These are phyloP conservation scores for Villa cingulata DNA, from an alignment of 2,888 invertebrate genomes.

Conservation along the genomic window DNA sequence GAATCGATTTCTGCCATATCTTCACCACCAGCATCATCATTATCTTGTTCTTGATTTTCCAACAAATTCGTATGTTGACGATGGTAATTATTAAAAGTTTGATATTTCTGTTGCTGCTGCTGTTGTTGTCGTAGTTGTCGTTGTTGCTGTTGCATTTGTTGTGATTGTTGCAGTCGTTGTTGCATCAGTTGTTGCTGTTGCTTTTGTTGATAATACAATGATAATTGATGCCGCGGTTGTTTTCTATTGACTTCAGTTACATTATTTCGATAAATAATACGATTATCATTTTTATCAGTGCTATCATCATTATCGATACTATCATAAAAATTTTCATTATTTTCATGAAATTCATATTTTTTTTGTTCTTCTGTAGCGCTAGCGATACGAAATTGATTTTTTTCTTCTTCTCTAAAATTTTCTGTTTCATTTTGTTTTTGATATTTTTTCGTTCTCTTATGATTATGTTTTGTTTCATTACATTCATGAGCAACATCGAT, in stretches of 20 bases:
- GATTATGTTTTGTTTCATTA: no score
- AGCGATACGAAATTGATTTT: no score
- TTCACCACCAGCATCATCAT: conserved; percentile 13
- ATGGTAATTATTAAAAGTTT: no score
- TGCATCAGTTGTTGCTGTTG: neutral
- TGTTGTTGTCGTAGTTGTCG: neutral
- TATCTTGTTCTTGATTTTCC: neutral
- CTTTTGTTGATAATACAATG: neutral
- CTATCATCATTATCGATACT: conserved; percentile 10
- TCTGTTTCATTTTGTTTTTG: no score
- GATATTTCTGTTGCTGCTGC: neutral
- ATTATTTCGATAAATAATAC: neutral
- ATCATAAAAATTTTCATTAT: conserved; percentile 15
- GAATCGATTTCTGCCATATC: conserved; percentile 16
- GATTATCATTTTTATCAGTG: conserved; percentile 5
- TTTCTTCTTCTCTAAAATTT: no score
- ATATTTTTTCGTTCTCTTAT: no score
- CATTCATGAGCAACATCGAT: no score
- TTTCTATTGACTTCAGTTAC: neutral
- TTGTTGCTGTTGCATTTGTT: neutral
- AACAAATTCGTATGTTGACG: no score
- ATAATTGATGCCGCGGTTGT: no score
- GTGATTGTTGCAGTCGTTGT: neutral
- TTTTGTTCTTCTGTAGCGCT: neutral
- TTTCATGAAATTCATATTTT: neutral